A percentile compares a stretch with the other conserved stretches of the same genome.
Evolutionary conservation across 2,888 invertebrate genomes (phyloP).

Genomic region (Eupithecia abbreviata): DNA sequence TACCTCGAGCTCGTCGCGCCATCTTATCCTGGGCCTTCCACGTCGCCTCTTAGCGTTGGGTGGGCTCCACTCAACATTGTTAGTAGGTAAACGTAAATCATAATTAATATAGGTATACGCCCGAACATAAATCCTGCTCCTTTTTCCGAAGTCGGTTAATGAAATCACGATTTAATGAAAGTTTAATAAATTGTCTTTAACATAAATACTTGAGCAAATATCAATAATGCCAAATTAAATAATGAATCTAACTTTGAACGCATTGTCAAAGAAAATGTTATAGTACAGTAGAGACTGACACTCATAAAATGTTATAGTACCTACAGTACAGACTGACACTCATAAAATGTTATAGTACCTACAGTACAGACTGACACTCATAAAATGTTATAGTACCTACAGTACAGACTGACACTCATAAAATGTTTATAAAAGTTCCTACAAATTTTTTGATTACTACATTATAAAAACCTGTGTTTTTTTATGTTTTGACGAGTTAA

Average conservation of each 20-base stretch:
- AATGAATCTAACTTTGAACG: conserved; percentile 36
- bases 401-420: too few relatives aligned
- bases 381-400: not conserved
- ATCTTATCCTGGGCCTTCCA: too few relatives aligned
- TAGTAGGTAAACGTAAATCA: too few relatives aligned
- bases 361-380: not conserved
- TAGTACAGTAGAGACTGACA: not conserved
- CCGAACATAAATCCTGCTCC: too few relatives aligned
- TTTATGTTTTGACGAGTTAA: too few relatives aligned
- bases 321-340: not conserved
- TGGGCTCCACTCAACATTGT: too few relatives aligned
- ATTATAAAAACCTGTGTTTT: too few relatives aligned
- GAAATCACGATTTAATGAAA: not conserved
- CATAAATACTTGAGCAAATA: conserved; percentile 41
- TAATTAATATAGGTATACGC: too few relatives aligned
- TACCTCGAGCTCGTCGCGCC: too few relatives aligned
- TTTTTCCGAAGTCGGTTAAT: not conserved
- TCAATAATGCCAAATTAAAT: conserved; percentile 41
- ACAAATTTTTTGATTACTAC: too few relatives aligned
- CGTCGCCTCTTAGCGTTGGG: too few relatives aligned
- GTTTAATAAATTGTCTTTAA: conserved; percentile 17
- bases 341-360: not conserved
- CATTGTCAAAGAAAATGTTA: conserved; percentile 1
- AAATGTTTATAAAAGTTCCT: too few relatives aligned
- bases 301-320: not conserved